phyloP scores from a whole-genome alignment of 1,140 invertebrate species.

The Rhyacophila brunnea region DNA sequence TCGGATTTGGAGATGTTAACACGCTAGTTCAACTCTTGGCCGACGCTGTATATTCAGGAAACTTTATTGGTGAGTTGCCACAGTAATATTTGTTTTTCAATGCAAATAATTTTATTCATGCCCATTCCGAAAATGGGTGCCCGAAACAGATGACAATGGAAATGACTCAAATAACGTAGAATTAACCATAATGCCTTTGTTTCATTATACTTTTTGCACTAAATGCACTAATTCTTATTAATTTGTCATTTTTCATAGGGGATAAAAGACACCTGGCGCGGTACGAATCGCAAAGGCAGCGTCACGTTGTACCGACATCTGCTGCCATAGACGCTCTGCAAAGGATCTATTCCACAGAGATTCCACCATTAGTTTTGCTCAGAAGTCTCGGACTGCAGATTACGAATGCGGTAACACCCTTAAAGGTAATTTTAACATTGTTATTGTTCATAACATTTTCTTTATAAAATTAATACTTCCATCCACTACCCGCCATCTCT shows the following conservation, averaged over 20 bases:
- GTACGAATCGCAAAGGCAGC: constrained; percentile 84
- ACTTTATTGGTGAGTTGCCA: constrained; percentile 65
- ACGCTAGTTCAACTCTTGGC: constrained; percentile 69
- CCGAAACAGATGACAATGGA: too few relatives aligned
- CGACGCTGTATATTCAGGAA: constrained; percentile 70
- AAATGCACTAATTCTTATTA: too few relatives aligned
- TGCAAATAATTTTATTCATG: too few relatives aligned
- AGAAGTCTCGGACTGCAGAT: constrained; percentile 85
- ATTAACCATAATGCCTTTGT: too few relatives aligned
- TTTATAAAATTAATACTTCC: background rate
- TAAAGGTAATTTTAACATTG: constrained; percentile 59
- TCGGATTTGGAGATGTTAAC: constrained; percentile 92
- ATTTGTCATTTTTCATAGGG: constrained; percentile 44
- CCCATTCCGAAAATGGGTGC: too few relatives aligned
- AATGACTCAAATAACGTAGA: too few relatives aligned
- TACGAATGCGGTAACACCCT: constrained; percentile 71
- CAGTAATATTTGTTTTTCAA: too few relatives aligned
- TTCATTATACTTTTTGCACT: too few relatives aligned
- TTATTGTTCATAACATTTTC: background rate
- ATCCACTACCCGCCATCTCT: too few relatives aligned
- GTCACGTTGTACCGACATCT: constrained; percentile 87
- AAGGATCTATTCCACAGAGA: constrained; percentile 76
- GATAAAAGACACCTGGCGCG: constrained; percentile 67
- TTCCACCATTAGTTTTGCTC: constrained; percentile 75
- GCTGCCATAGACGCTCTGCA: constrained; percentile 85